A percentile compares a stretch with the other conserved stretches of the same genome.
phyloP scores from a whole-genome alignment of 1,140 invertebrate genomes.

The Drosophila melanica region DNA sequence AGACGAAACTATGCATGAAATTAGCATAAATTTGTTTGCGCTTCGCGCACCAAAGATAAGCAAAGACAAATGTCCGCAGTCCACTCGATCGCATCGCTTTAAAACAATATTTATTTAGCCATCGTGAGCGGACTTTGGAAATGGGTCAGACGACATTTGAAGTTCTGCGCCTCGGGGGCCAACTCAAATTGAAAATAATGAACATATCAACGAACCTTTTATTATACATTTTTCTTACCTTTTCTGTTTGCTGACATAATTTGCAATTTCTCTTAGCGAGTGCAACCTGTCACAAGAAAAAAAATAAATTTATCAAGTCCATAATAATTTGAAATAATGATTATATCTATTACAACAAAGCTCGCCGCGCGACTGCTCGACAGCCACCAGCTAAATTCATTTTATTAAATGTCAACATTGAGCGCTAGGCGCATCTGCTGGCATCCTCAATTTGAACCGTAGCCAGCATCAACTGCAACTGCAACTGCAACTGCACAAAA shows the following conservation, averaged over 20 bases:
- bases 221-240: constrained; percentile 18
- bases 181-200: constrained; percentile 44
- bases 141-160: constrained; percentile 57
- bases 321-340: constrained; percentile 75
- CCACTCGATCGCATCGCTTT: constrained; percentile 25
- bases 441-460: constrained; percentile 16
- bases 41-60: background rate
- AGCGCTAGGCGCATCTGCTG: constrained; percentile 56
- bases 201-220: constrained; percentile 54
- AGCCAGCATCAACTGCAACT: background rate
- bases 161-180: constrained; percentile 23
- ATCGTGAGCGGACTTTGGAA: constrained; percentile 24
- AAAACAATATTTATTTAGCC: constrained; percentile 50
- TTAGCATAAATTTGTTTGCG: constrained; percentile 66
- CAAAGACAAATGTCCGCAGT: constrained; percentile 8
- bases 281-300: constrained; percentile 67
- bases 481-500: background rate
- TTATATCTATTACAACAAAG: constrained; percentile 68
- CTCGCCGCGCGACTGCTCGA: constrained; percentile 8
- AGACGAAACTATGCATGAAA: constrained; percentile 60
- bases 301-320: constrained; percentile 73
- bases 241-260: constrained; percentile 12
- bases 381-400: constrained; percentile 55
- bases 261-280: constrained; percentile 28
- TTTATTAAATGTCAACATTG: constrained; percentile 79